Percentiles rank a stretch among this genome's conserved stretches.
Evolutionary conservation across 2,888 invertebrate species (phyloP).

Genomic region (Hirtodrosophila alboralis): DNA sequence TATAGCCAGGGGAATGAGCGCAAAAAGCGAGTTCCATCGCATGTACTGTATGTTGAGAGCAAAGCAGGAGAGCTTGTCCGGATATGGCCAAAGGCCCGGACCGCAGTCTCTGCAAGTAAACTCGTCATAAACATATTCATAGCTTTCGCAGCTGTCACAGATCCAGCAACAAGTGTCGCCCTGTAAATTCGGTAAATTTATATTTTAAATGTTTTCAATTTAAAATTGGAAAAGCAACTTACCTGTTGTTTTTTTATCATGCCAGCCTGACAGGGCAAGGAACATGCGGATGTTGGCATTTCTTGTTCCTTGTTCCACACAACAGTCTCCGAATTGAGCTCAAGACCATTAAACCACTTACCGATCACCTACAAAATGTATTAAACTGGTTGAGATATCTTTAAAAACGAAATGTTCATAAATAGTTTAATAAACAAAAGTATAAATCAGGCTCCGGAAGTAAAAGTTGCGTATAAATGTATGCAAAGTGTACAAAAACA

Average conservation of each 20-base stretch:
- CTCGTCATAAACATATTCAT: conserved; percentile 88
- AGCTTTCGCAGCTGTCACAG: conserved; percentile 89
- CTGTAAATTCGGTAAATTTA: conserved; percentile 65
- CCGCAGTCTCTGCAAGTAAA: conserved; percentile 88
- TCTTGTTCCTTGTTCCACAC: conserved; percentile 86
- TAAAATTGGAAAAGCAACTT: conserved; percentile 4
- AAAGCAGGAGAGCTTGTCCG: conserved; percentile 87
- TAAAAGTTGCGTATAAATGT: no score
- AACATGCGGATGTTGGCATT: conserved; percentile 88
- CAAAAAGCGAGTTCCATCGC: conserved; percentile 87
- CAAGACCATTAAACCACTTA: conserved; percentile 87
- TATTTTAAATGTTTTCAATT: no score
- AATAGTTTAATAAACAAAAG: no score
- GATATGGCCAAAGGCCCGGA: conserved; percentile 87
- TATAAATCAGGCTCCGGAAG: no score
- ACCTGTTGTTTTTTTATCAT: conserved; percentile 88
- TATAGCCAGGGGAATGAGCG: conserved; percentile 87
- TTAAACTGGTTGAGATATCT: no score
- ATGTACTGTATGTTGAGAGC: conserved; percentile 87
- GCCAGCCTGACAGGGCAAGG: conserved; percentile 88
- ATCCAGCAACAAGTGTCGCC: conserved; percentile 91
- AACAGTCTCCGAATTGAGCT: conserved; percentile 84
- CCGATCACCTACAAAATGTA: conserved; percentile 86
- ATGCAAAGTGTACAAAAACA: no score
- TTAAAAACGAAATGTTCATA: no score